Evolutionary conservation across 2,888 invertebrate genomes (phyloP).

Genomic region (Diarsia dahlii): DNA sequence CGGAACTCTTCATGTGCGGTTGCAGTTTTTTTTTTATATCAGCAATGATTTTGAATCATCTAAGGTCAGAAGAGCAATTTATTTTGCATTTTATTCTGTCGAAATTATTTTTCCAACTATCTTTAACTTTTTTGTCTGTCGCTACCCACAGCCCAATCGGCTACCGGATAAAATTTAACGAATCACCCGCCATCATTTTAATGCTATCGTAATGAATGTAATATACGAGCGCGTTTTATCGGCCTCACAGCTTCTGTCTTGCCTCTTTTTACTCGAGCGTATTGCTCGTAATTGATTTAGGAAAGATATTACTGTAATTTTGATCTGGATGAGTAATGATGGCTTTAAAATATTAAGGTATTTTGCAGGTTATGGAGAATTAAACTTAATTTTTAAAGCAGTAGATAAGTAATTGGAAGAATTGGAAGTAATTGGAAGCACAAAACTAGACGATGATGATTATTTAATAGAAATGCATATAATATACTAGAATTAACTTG

Average conservation of each 20-base stretch:
- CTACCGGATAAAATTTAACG: constrained; percentile 77
- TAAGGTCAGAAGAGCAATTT: not conserved
- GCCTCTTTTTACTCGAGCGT: constrained; percentile 54
- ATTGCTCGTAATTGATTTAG: constrained; percentile 62
- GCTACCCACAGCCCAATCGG: constrained; percentile 66
- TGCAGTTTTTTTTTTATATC: not conserved
- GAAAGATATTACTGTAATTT: constrained; percentile 52
- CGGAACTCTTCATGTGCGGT: no score
- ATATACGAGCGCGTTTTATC: constrained; percentile 73
- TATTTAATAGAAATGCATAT: not conserved
- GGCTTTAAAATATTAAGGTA: constrained; percentile 19
- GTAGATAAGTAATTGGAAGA: not conserved
- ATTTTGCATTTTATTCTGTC: not conserved
- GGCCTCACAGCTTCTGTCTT: constrained; percentile 63
- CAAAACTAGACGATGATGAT: not conserved
- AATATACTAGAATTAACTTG: not conserved
- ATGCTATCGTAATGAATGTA: constrained; percentile 75
- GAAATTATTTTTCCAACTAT: not conserved
- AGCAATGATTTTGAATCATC: not conserved
- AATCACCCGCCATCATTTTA: constrained; percentile 76
- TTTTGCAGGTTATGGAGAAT: constrained; percentile 15
- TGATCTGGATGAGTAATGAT: constrained; percentile 37
- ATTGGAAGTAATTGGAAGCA: no score
- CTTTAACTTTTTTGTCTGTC: constrained; percentile 40
- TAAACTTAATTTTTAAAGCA: not conserved